A percentile compares a stretch with the other conserved stretches of the same genome.
phyloP scores from a whole-genome alignment of 2,113 vertebrate species.

The Colistium nudipinnis region DNA sequence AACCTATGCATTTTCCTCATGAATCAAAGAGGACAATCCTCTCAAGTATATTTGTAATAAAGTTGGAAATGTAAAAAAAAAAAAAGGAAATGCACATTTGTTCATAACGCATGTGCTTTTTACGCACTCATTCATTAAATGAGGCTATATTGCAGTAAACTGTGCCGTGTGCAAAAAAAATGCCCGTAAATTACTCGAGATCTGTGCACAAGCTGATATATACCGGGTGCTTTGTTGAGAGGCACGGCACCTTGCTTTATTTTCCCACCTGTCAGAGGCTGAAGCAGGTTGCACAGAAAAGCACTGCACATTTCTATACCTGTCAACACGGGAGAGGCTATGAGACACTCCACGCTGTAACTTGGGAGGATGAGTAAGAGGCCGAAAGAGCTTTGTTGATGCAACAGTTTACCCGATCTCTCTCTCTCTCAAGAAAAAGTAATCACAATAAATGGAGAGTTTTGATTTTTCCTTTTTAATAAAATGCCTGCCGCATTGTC shows the following conservation, averaged over 20 bases:
- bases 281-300: conserved; percentile 6
- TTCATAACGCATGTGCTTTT: too few relatives aligned
- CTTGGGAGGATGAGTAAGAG: conserved; percentile 26
- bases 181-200: too few relatives aligned
- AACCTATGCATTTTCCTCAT: neutral
- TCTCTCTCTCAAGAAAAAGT: neutral
- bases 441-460: neutral
- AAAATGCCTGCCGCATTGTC: neutral
- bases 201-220: neutral
- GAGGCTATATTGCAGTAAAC: neutral
- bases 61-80: too few relatives aligned
- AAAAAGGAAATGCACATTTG: too few relatives aligned
- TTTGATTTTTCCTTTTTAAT: neutral
- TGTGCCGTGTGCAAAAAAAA: neutral
- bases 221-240: neutral
- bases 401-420: conserved; percentile 9
- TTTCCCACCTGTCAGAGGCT: conserved; percentile 20
- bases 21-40: neutral
- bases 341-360: conserved; percentile 33
- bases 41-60: neutral
- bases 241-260: conserved; percentile 5
- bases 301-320: conserved; percentile 12
- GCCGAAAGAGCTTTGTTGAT: conserved; percentile 29
- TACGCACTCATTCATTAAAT: neutral
- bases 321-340: conserved; percentile 26